Base-by-base conservation (phyloP, 2,888 invertebrate genomes). In the Labia minor region DNA sequence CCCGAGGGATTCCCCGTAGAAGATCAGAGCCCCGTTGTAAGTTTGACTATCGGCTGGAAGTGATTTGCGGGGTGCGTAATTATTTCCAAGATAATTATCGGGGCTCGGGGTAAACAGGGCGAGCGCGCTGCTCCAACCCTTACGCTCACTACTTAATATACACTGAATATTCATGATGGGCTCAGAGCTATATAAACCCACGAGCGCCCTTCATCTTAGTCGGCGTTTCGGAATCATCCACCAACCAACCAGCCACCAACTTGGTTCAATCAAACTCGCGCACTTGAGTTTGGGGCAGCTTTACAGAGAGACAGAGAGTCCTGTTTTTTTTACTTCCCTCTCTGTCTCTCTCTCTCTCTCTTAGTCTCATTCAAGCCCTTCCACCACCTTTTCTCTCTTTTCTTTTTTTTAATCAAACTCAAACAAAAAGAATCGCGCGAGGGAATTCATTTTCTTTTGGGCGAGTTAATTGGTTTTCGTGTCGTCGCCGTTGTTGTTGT, bases 11-110 rank as follows among this genome's bases (percentile, higher is more conserved):
- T 49, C n/a, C 26, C 26, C 3, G 16, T 3, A 33, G 33, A 49
- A 49, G 49, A 49, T 49, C 49, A 49, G 49, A 49, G 49, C 33
- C n/a, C 49, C 49, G 49, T 49, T 49, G 49, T 49, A 49, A 49
- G 49, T 49, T 49, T 49, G 49, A 49, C 49, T 49, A 49, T 49
- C 49, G 49, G 49, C 49, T 49, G 49, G 49, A 49, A 49, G 49
- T 49, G 49, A 49, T 49, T 49, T 49, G 49, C 49, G 49, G 49
- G 49, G 49, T 49, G 49, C 49, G 49, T 49, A 49, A 49, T 49
- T 49, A 49, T 49, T 49, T 49, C 49, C 49, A 49, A 49, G 49
- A 49, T 49, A 49, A 49, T 49, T 49, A 49, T 49, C 49, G 49
- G 49, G 49, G 49, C 49, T 14, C 49, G 49, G 49, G 49, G 49